These are phyloP conservation scores for Hippocampus kuda DNA, from an alignment of 2,797 vertebrate genomes.

Conservation along the genomic window DNA sequence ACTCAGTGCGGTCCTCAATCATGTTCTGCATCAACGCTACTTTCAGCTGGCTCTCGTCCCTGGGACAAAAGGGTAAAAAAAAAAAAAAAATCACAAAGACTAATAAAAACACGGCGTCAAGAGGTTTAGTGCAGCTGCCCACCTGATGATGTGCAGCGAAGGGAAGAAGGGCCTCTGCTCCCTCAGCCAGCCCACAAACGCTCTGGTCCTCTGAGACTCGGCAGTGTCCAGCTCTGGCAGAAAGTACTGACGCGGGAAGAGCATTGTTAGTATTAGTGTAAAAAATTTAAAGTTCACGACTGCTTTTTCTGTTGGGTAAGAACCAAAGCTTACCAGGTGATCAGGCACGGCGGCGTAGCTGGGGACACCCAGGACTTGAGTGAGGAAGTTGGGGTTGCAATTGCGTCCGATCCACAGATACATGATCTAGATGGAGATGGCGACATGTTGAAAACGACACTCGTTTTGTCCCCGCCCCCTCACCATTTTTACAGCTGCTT, in stretches of 20 bases:
- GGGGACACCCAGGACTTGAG: constrained; percentile 81
- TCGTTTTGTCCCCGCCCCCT: background rate
- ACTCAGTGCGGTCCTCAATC: constrained; percentile 97
- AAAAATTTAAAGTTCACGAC: no score
- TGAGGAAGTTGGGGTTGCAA: constrained; percentile 79
- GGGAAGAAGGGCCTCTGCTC: constrained; percentile 90
- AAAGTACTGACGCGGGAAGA: constrained; percentile 62
- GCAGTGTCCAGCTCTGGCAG: constrained; percentile 89
- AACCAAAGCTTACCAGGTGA: constrained; percentile 69
- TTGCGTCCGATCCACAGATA: constrained; percentile 89
- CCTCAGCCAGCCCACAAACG: constrained; percentile 85
- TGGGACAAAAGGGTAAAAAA: constrained; percentile 26
- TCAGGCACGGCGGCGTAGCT: constrained; percentile 79
- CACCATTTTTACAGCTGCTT: background rate
- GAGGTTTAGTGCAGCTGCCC: background rate
- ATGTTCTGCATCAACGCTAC: constrained; percentile 86
- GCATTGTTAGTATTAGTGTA: background rate
- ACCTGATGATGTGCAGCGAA: constrained; percentile 85
- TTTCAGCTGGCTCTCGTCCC: constrained; percentile 88
- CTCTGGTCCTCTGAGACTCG: constrained; percentile 78
- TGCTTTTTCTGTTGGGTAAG: no score
- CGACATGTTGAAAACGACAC: background rate
- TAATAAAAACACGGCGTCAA: no score
- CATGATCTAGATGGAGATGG: constrained; percentile 65
- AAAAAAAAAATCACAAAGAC: no score